Evolutionary conservation across 2,888 invertebrate species (phyloP).

Genomic region (Euproctis similis): DNA sequence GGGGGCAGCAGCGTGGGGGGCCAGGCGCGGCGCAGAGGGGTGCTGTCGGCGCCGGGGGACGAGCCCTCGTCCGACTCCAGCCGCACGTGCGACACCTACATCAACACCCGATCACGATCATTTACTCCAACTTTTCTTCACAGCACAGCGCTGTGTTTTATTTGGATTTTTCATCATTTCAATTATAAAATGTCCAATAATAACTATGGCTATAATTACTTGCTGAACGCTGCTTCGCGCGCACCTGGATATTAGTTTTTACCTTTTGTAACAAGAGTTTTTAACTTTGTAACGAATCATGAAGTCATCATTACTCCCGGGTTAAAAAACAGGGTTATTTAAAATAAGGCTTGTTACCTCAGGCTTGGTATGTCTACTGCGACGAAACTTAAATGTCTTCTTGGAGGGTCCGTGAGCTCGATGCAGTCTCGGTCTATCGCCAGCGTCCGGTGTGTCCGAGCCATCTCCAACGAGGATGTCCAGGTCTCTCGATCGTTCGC

Average conservation of each 20-base stretch:
- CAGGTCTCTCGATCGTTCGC: conserved; percentile 38
- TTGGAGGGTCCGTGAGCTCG: conserved; percentile 95
- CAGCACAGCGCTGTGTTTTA: too few relatives aligned
- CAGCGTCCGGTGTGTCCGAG: conserved; percentile 29
- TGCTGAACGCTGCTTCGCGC: too few relatives aligned
- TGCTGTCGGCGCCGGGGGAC: conserved; percentile 46
- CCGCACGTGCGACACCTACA: conserved; percentile 40
- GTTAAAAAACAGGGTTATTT: too few relatives aligned
- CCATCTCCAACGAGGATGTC: conserved; percentile 15
- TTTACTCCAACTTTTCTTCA: too few relatives aligned
- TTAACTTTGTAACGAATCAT: too few relatives aligned
- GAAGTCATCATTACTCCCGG: too few relatives aligned
- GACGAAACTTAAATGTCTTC: conserved; percentile 92
- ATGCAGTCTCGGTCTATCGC: conserved; percentile 84
- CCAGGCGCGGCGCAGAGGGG: conserved; percentile 62
- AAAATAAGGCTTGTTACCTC: conserved; percentile 72
- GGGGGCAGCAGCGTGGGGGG: conserved; percentile 44
- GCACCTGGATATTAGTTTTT: too few relatives aligned
- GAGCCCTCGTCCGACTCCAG: conserved; percentile 61
- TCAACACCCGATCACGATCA: too few relatives aligned
- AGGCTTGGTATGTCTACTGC: conserved; percentile 82
- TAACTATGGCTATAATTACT: too few relatives aligned
- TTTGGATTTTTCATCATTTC: too few relatives aligned
- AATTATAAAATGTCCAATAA: too few relatives aligned
- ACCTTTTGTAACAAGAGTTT: too few relatives aligned